phyloP scores from a whole-genome alignment of 2,888 invertebrate species.

The Thera obeliscata region DNA sequence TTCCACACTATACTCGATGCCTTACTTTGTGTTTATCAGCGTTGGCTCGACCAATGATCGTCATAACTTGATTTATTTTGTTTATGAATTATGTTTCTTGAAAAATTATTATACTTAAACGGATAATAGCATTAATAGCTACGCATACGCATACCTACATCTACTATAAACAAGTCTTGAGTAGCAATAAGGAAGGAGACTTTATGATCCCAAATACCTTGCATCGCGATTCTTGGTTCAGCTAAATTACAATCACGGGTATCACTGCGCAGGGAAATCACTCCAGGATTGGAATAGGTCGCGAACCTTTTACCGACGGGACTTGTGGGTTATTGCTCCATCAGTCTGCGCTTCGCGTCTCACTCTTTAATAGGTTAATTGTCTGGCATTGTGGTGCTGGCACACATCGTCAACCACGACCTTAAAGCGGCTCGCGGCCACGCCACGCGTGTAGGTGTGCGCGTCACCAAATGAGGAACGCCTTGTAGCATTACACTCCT shows the following conservation, averaged over 20 bases:
- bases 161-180: conserved; percentile 14
- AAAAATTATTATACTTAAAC: conserved; percentile 1
- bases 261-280: conserved; percentile 16
- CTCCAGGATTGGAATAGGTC: conserved; percentile 26
- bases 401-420: conserved; percentile 79
- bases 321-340: conserved; percentile 73
- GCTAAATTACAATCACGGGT: neutral
- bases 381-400: conserved; percentile 82
- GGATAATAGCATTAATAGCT: neutral
- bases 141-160: conserved; percentile 6
- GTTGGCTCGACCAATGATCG: conserved; percentile 65
- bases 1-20: conserved; percentile 71
- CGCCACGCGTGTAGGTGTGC: conserved; percentile 72
- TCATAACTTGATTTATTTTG: conserved; percentile 55
- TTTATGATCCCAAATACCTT: conserved; percentile 1
- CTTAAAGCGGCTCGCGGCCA: conserved; percentile 79
- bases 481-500: conserved; percentile 50
- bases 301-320: conserved; percentile 57
- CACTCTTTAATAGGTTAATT: conserved; percentile 82
- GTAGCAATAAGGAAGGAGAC: conserved; percentile 24
- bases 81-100: conserved; percentile 30
- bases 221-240: neutral
- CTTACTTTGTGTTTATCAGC: conserved; percentile 75
- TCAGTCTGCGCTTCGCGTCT: conserved; percentile 66
- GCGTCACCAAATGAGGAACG: conserved; percentile 68